These are phyloP conservation scores for Apantesis nais DNA, from an alignment of 2,888 invertebrate species.

Conservation along the genomic window DNA sequence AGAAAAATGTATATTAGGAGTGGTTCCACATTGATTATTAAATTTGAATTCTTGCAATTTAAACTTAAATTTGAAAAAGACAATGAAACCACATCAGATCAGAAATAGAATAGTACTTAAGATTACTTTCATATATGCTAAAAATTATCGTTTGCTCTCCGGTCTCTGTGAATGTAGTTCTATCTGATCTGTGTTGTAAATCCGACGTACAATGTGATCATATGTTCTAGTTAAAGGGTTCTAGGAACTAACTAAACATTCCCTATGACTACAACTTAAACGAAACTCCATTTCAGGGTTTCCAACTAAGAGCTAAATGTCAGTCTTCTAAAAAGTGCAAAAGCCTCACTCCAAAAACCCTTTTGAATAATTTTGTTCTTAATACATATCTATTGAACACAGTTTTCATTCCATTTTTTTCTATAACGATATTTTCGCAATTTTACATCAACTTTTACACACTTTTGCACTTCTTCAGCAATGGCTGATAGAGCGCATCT, in stretches of 20 bases:
- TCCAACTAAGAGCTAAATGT: background rate
- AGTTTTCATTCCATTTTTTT: background rate
- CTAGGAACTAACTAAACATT: background rate
- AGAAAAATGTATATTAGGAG: slow-evolving; percentile 18
- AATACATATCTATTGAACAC: background rate
- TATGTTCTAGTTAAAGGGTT: background rate
- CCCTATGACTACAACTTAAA: background rate
- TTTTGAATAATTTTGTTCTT: background rate
- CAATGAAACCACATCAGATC: background rate
- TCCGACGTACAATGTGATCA: background rate
- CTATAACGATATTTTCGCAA: background rate
- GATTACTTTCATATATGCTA: too few species aligned
- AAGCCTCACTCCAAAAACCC: background rate
- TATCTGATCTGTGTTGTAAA: background rate
- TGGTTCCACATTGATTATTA: too few species aligned
- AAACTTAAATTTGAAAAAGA: background rate
- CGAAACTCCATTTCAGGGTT: background rate
- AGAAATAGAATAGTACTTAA: background rate
- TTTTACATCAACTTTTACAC: slow-evolving; percentile 16
- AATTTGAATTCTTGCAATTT: background rate
- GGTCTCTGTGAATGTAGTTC: background rate
- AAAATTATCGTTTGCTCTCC: background rate
- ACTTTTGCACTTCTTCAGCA: slow-evolving; percentile 66
- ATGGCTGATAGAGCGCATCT: slow-evolving; percentile 59
- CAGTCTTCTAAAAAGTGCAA: background rate